phyloP scores from a whole-genome alignment of 2,797 vertebrate genomes.

The Acrocephalus scirpaceus region DNA sequence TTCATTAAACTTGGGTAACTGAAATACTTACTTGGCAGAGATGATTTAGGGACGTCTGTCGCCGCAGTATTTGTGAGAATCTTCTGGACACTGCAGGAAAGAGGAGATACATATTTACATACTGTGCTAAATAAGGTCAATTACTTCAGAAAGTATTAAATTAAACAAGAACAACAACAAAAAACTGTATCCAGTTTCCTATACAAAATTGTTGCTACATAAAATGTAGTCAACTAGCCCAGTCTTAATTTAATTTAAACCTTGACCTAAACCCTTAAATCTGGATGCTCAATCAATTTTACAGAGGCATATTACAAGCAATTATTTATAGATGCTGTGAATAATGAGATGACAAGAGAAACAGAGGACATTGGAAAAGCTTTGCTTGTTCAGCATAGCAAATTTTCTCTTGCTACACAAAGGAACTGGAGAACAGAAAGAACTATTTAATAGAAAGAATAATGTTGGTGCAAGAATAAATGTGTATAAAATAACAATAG shows the following conservation, averaged over 20 bases:
- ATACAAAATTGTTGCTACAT: background rate
- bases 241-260: slow-evolving; percentile 25
- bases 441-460: slow-evolving; percentile 40
- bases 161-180: background rate
- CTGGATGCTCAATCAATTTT: background rate
- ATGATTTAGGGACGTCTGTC: slow-evolving; percentile 98
- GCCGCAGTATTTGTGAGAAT: slow-evolving; percentile 97
- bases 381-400: slow-evolving; percentile 29
- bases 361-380: slow-evolving; percentile 13
- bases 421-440: slow-evolving; percentile 5
- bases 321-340: slow-evolving; percentile 43
- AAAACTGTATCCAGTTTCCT: background rate
- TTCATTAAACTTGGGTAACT: background rate
- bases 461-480: background rate
- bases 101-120: background rate
- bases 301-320: slow-evolving; percentile 13
- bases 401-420: slow-evolving; percentile 40
- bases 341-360: slow-evolving; percentile 49
- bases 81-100: slow-evolving; percentile 90
- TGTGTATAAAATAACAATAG: background rate
- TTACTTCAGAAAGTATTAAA: background rate
- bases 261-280: slow-evolving; percentile 34
- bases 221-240: background rate
- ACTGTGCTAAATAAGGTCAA: background rate
- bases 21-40: slow-evolving; percentile 91